These are phyloP conservation scores for Stigmatopora argus DNA, from an alignment of 2,113 vertebrate species.

Conservation along the genomic window DNA sequence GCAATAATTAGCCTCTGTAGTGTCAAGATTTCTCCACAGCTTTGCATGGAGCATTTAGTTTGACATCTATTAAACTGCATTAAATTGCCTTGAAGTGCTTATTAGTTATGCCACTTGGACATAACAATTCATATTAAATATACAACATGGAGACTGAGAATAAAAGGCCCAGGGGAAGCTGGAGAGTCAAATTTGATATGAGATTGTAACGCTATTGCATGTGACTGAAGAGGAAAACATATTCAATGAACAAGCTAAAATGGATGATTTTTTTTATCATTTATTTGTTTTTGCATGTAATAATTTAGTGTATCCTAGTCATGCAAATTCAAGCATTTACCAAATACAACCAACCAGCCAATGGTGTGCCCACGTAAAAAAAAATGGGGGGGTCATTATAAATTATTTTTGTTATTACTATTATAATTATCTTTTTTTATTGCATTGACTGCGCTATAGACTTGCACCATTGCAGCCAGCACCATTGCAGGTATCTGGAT, in stretches of 20 bases:
- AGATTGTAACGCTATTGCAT: slow-evolving; percentile 4
- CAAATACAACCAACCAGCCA: no score
- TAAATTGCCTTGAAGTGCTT: slow-evolving; percentile 44
- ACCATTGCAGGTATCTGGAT: no score
- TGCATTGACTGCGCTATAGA: no score
- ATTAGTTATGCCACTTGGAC: slow-evolving; percentile 43
- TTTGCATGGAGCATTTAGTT: slow-evolving; percentile 44
- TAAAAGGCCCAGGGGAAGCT: not conserved
- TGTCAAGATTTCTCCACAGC: slow-evolving; percentile 39
- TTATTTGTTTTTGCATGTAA: not conserved
- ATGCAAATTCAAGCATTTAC: no score
- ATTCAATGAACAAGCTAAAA: slow-evolving; percentile 14
- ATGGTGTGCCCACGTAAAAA: no score
- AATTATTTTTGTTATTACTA: no score
- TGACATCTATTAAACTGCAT: slow-evolving; percentile 56
- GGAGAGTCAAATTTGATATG: slow-evolving; percentile 19
- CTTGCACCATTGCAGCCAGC: no score
- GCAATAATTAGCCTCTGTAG: slow-evolving; percentile 46
- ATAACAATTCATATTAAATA: slow-evolving; percentile 29
- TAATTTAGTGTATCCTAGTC: no score
- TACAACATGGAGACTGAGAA: slow-evolving; percentile 5
- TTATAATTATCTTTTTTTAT: no score
- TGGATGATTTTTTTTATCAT: not conserved
- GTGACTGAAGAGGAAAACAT: slow-evolving; percentile 6
- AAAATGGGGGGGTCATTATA: no score